Percentiles rank a stretch among this genome's conserved stretches.
phyloP scores from a whole-genome alignment of 2,797 vertebrate genomes.

The Zalophus californianus region DNA sequence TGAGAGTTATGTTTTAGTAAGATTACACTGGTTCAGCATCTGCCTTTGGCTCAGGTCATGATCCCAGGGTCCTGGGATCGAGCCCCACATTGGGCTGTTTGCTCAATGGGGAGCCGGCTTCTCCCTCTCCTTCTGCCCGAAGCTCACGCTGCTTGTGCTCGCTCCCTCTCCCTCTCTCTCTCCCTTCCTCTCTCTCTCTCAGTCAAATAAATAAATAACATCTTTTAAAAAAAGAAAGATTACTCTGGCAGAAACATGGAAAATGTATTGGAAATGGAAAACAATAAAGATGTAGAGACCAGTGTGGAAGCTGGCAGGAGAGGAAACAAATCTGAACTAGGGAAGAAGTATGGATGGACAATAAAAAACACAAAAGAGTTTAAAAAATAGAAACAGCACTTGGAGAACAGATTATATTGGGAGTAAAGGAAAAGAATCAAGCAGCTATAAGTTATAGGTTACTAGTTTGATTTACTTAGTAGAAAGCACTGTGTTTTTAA shows the following conservation, averaged over 20 bases:
- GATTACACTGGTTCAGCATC: background rate
- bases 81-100: too few relatives aligned
- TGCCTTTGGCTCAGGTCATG: too few relatives aligned
- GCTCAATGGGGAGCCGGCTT: too few relatives aligned
- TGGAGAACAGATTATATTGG: background rate
- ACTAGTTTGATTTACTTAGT: background rate
- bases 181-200: too few relatives aligned
- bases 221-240: background rate
- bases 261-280: background rate
- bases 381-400: background rate
- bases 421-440: background rate
- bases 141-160: too few relatives aligned
- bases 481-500: background rate
- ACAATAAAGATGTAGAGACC: background rate
- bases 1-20: background rate
- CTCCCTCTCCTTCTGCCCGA: too few relatives aligned
- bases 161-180: too few relatives aligned
- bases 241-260: background rate
- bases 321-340: background rate
- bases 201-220: too few relatives aligned
- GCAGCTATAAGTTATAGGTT: background rate
- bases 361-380: background rate
- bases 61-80: too few relatives aligned
- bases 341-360: background rate
- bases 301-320: background rate